Evolutionary conservation across 1,140 invertebrate species (phyloP).

Genomic region (Drepana arcuata): DNA sequence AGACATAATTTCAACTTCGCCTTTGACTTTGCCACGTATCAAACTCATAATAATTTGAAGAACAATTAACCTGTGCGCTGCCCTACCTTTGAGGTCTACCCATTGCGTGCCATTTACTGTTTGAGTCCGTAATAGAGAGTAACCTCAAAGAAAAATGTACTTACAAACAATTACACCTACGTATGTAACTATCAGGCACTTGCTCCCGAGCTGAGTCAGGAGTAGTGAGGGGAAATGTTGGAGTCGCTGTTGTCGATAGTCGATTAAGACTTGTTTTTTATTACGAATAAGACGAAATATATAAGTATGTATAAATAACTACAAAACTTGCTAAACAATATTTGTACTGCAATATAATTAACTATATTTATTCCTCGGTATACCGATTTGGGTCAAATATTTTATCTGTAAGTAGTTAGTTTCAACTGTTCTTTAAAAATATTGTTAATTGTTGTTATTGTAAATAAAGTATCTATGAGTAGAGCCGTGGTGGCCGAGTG

Average conservation of each 20-base stretch:
- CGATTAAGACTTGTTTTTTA: not conserved
- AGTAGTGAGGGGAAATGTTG: slow-evolving; percentile 18
- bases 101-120: slow-evolving; percentile 65
- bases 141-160: slow-evolving; percentile 72
- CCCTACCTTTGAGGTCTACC: slow-evolving; percentile 56
- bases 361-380: not conserved
- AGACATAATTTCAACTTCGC: slow-evolving; percentile 32
- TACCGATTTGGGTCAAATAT: not conserved
- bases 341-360: not conserved
- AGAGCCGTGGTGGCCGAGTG: too few species aligned
- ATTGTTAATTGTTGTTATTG: too few species aligned
- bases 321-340: not conserved
- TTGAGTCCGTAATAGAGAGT: slow-evolving; percentile 68
- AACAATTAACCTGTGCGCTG: slow-evolving; percentile 61
- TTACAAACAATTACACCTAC: slow-evolving; percentile 67
- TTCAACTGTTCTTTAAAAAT: too few species aligned
- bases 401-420: too few species aligned
- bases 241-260: slow-evolving; percentile 17
- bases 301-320: not conserved
- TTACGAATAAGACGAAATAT: not conserved
- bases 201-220: slow-evolving; percentile 52
- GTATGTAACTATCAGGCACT: slow-evolving; percentile 64
- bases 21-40: slow-evolving; percentile 52
- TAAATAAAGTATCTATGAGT: too few species aligned
- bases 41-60: slow-evolving; percentile 69